Evolutionary conservation across 2,113 vertebrate genomes (phyloP).

Genomic region (Mobula birostris): DNA sequence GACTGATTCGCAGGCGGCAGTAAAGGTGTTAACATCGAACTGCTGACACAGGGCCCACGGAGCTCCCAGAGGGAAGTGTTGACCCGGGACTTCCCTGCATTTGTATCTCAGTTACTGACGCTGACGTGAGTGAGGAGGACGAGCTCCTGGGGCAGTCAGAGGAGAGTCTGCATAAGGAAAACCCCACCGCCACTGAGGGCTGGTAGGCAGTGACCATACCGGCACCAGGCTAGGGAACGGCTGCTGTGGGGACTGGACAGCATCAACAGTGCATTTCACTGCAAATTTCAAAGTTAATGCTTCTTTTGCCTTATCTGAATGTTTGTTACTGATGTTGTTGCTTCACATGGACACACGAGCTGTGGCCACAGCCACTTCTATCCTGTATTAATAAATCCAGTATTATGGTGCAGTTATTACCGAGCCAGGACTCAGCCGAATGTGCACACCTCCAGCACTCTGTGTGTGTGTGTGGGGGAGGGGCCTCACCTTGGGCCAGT

Average conservation of each 20-base stretch:
- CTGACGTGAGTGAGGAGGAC: no score
- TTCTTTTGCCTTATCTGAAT: not conserved
- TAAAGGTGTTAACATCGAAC: conserved; percentile 41
- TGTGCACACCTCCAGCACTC: not conserved
- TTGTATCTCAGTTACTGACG: no score
- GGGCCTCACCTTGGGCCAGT: no score
- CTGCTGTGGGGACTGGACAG: not conserved
- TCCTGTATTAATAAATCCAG: not conserved
- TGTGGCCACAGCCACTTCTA: not conserved
- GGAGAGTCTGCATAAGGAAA: not conserved
- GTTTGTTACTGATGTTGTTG: conserved; percentile 1
- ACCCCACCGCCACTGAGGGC: not conserved
- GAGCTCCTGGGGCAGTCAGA: not conserved
- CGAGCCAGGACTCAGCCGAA: not conserved
- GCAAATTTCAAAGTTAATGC: not conserved
- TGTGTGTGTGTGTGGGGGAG: no score
- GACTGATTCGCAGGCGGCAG: conserved; percentile 43
- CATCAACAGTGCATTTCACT: not conserved
- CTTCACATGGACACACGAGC: not conserved
- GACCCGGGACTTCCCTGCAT: not conserved
- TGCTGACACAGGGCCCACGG: conserved; percentile 42
- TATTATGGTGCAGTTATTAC: not conserved
- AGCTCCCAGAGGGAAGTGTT: not conserved
- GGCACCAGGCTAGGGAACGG: no score
- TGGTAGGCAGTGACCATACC: not conserved